Conservation (phyloP, 2,888 invertebrate genomes). For the Tinea semifulvella region DNA sequence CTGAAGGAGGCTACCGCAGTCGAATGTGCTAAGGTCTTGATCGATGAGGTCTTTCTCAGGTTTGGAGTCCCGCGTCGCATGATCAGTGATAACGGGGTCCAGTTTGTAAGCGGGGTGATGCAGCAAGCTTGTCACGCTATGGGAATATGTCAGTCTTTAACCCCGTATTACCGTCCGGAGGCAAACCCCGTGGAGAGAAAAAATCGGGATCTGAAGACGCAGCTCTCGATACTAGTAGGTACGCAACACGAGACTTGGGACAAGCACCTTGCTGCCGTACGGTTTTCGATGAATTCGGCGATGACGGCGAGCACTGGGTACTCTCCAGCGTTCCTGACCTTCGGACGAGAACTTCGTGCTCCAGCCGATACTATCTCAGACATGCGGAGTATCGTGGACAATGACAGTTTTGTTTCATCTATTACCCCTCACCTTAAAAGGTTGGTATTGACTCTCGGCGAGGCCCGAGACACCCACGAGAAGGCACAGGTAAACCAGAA, state of each 20-base stretch:
- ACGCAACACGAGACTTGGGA: conserved; percentile 26
- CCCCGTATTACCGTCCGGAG: conserved; percentile 29
- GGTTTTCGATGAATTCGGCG: conserved; percentile 36
- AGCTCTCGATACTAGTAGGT: conserved; percentile 17
- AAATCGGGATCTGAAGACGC: conserved; percentile 22
- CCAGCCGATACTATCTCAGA: conserved; percentile 18
- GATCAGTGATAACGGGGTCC: conserved; percentile 31
- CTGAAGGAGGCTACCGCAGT: conserved; percentile 22
- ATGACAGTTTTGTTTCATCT: conserved; percentile 14
- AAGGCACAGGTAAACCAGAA: conserved; percentile 17
- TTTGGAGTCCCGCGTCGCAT: conserved; percentile 29
- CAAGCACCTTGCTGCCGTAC: conserved; percentile 26
- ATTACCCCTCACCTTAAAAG: conserved; percentile 18
- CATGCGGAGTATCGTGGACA: conserved; percentile 13
- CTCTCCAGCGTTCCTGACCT: conserved; percentile 23
- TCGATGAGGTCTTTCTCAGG: conserved; percentile 30
- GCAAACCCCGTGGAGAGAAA: conserved; percentile 20
- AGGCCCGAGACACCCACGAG: conserved; percentile 14
- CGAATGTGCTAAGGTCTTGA: conserved; percentile 23
- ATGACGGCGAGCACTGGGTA: conserved; percentile 19
- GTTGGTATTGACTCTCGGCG: conserved; percentile 14
- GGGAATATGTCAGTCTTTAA: conserved; percentile 24
- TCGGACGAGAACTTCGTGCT: conserved; percentile 22
- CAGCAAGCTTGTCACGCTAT: conserved; percentile 24
- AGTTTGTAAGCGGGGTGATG: conserved; percentile 30